Evolutionary conservation across 35 echinoderm and acorn worm genomes (phyloP), one percentile per base, ranked within the genome.

Genomic region (Ophioderma brevispina): DNA sequence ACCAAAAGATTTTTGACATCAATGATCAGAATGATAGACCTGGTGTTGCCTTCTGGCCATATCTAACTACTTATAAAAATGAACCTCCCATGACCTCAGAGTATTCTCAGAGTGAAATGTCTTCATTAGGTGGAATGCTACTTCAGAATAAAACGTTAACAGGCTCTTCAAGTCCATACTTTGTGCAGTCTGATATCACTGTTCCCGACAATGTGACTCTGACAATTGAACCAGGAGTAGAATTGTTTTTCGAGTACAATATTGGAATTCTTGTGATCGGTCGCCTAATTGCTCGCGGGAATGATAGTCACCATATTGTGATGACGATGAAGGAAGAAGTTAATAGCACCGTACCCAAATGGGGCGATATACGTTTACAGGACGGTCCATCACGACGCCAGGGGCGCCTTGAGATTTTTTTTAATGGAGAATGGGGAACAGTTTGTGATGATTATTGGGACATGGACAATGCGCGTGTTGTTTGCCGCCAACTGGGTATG

Each of bases 401-500:
- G 3, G 59, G 59, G 4, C 59, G 59, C 4, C 59, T 70, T 70
- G 59, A 70, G n/a, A 70, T 70, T 2, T 70, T 25, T 70, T 6
- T 70, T 3, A 87, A 87, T 87, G 56, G 33, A 3, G 35, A 34
- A 0, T 87, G 85, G 85, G 85, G 85, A 3, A 87, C 85, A 14
- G 64, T 87, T 38, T 87, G 85, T 41, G 75, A 76, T 32, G 59
- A 87, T 35, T 31, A 13, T 35, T 87, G 85, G 85, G 38, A 40
- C 63, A 0, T 39, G 18, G 1, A 76, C n/a, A 46, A 87, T 41
- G 85, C 85, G 1, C 6, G 35, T 28, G 85, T 87, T 18, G 85
- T 77, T 87, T 87, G 85, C 32, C 13, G 85, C n/a, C 52, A 75
- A 64, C 59, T 87, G 37, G 85, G 85, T 15, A 39, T 88, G 70